Evolutionary conservation across 2,113 vertebrate species (phyloP).

Genomic region (Lichenostomus cassidix): DNA sequence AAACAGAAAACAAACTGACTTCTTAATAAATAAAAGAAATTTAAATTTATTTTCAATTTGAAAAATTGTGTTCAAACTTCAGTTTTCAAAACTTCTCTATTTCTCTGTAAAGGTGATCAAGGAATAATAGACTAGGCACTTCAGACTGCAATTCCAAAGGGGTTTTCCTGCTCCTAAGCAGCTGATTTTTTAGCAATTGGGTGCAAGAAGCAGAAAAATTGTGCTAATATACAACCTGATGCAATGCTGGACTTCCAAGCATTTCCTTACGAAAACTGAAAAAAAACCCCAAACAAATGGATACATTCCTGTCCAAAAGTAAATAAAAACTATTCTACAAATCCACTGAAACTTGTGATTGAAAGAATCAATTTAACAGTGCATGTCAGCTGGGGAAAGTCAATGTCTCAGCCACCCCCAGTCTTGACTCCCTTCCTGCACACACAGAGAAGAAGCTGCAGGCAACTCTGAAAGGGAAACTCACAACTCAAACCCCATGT

Average conservation of each 20-base stretch:
- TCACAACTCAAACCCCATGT: background rate
- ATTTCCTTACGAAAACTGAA: background rate
- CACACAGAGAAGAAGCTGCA: background rate
- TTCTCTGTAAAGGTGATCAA: background rate
- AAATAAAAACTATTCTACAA: background rate
- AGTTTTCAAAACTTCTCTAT: background rate
- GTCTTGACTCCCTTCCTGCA: background rate
- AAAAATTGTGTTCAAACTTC: background rate
- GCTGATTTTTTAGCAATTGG: background rate
- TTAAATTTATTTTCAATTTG: background rate
- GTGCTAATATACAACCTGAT: background rate
- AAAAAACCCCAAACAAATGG: accelerated
- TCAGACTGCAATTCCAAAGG: background rate
- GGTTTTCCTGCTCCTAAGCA: background rate
- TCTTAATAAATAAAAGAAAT: background rate
- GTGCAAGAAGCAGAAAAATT: background rate
- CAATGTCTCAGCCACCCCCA: background rate
- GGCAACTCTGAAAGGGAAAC: background rate
- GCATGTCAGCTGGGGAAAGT: background rate
- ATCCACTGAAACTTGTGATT: background rate
- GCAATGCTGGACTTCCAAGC: background rate
- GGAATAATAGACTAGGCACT: background rate
- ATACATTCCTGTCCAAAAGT: background rate
- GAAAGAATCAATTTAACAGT: background rate
- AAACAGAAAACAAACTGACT: background rate